Evolutionary conservation across 2,113 vertebrate genomes (phyloP), one percentile per base, ranked within the genome.

Genomic region (Serinus canaria): DNA sequence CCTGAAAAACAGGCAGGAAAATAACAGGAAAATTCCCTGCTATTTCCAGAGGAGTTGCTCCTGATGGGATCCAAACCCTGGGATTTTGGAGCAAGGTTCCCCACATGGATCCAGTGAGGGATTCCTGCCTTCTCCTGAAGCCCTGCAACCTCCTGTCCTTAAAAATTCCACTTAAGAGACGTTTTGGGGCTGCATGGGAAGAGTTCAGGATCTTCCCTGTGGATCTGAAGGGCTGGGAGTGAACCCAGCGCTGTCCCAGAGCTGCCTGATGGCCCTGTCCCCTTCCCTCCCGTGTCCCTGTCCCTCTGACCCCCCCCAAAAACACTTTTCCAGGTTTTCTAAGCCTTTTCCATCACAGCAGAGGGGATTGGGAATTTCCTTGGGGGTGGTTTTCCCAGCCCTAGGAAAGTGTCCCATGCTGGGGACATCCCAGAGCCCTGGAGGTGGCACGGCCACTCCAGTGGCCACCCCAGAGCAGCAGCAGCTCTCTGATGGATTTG

Each of bases 31-130:
- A 3, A 15, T 70, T 66, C 76, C 43, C 24, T 47, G 31, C 56
- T 35, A 24, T 35, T 59, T 59, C n/a, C 56, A 59, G 56, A 59
- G n/a, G n/a, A 35, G 56, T 22, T 59, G 56, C 60, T 74, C 56
- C 16, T 37, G 31, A 3, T 1, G 7, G 87, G 69, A n/a, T 14
- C 6, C 0, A 0, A 80, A 10, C 5, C 13, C n/a, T 6, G 9
- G 60, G 43, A 44, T 58, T 39, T n/a, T 22, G 56, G 55, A 73
- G 39, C 4, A 17, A 70, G 37, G 13, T 5, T 81, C 52, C 56
- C 46, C 8, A 2, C 41, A 1, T 0, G 3, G 10, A 14, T 7
- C 5, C 13, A 24, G 22, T 0, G 6, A 10, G 83, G 85, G 43
- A 10, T 3, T 10, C 31, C 73, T 75, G 43, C 69, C 44, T 44